phyloP scores from a whole-genome alignment of 2,113 vertebrate genomes.

The Pteropus alecto region DNA sequence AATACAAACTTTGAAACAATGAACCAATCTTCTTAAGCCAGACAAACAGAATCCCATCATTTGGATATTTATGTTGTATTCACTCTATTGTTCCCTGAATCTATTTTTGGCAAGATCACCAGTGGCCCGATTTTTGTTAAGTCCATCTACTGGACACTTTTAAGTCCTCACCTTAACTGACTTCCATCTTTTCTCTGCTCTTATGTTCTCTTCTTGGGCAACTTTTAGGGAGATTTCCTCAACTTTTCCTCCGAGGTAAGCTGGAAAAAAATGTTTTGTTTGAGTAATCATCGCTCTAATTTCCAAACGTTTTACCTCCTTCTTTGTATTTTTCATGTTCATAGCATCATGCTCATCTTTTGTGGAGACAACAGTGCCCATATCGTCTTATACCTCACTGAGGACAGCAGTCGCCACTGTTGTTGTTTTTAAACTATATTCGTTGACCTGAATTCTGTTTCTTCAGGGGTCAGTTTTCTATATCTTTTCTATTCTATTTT shows the following conservation, averaged over 20 bases:
- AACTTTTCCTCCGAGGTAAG: background rate
- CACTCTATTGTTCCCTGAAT: background rate
- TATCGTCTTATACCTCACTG: background rate
- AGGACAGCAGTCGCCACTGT: background rate
- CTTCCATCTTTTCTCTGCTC: background rate
- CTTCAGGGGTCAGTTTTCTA: constrained; percentile 16
- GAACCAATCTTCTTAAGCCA: background rate
- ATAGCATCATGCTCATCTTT: background rate
- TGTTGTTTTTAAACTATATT: background rate
- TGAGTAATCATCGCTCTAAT: background rate
- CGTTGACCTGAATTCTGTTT: constrained; percentile 19
- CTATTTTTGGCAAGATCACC: constrained; percentile 12
- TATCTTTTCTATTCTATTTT: too few species aligned
- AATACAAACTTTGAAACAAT: background rate
- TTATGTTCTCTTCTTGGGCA: background rate
- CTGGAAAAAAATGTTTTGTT: background rate
- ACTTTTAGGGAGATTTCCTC: background rate
- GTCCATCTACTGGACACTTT: background rate
- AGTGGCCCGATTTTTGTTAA: background rate
- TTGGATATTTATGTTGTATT: background rate
- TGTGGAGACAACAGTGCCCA: background rate
- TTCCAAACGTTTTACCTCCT: background rate
- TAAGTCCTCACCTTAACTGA: background rate
- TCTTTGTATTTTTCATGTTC: background rate
- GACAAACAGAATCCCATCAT: background rate